Evolutionary conservation across 1,140 invertebrate species (phyloP).

Genomic region (Goniozus legneri): DNA sequence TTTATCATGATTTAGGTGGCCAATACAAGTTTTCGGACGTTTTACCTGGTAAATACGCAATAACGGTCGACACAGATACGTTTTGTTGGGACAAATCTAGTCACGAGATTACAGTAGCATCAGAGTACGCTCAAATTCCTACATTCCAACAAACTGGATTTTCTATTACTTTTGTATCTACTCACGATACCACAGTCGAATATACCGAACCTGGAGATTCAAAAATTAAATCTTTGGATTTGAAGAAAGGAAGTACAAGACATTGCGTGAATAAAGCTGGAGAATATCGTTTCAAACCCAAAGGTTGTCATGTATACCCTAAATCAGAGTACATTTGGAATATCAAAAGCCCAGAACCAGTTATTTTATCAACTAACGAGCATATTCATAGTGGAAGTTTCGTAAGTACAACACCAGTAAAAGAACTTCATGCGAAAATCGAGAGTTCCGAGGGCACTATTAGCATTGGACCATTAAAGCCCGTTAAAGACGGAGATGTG

Average conservation of each 20-base stretch:
- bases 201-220: slow-evolving; percentile 32
- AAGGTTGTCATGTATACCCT: slow-evolving; percentile 79
- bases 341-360: slow-evolving; percentile 39
- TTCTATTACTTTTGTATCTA: slow-evolving; percentile 63
- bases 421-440: slow-evolving; percentile 36
- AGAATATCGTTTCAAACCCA: slow-evolving; percentile 72
- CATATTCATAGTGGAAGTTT: slow-evolving; percentile 43
- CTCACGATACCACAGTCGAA: slow-evolving; percentile 62
- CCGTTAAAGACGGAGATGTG: slow-evolving; percentile 24
- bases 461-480: slow-evolving; percentile 45
- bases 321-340: slow-evolving; percentile 50
- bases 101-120: slow-evolving; percentile 64
- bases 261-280: slow-evolving; percentile 68
- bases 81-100: slow-evolving; percentile 73
- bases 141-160: slow-evolving; percentile 76
- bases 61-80: slow-evolving; percentile 63
- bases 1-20: slow-evolving; percentile 57
- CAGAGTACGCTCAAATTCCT: slow-evolving; percentile 64
- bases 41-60: slow-evolving; percentile 76
- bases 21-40: slow-evolving; percentile 76
- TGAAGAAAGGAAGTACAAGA: slow-evolving; percentile 54
- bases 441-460: slow-evolving; percentile 26
- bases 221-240: slow-evolving; percentile 40
- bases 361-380: slow-evolving; percentile 41
- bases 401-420: slow-evolving; percentile 27